Conservation (phyloP, 1,140 invertebrate genomes). For the Leptoteleia sp. region DNA sequence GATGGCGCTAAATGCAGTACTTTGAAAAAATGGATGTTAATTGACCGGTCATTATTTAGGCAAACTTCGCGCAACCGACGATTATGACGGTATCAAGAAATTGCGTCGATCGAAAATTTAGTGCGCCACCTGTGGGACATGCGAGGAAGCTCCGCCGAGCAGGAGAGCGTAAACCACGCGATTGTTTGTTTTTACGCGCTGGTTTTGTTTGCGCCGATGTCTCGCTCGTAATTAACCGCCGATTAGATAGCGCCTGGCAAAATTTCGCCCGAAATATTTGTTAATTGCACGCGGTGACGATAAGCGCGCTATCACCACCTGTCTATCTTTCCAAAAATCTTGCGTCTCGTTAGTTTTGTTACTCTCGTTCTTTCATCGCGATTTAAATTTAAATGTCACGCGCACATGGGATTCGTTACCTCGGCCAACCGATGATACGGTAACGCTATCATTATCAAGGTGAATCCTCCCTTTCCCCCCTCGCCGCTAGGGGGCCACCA, state of each 20-base stretch:
- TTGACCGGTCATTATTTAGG: no score
- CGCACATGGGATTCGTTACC: constrained; percentile 53
- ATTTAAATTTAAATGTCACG: constrained; percentile 17
- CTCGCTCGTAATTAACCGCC: neutral
- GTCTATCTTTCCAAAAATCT: no score
- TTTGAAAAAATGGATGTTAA: no score
- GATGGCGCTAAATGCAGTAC: no score
- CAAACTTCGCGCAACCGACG: no score
- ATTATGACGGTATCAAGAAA: no score
- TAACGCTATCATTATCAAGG: constrained; percentile 58
- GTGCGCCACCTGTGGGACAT: no score
- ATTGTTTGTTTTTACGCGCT: no score
- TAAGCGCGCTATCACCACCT: neutral
- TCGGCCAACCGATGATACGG: constrained; percentile 46
- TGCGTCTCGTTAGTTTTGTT: no score
- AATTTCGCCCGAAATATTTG: constrained; percentile 2
- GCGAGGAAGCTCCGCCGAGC: neutral
- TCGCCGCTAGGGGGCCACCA: no score
- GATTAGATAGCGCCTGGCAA: constrained; percentile 8
- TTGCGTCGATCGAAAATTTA: no score
- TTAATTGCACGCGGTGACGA: constrained; percentile 1
- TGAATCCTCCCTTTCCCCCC: constrained; percentile 5
- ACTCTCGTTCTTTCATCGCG: neutral
- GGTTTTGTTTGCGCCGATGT: neutral
- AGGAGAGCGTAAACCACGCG: no score